Percentiles rank a stretch among this genome's conserved stretches.
Conservation (phyloP, 92 coral and sea anemone genomes). For the Blastomussa wellsi region DNA sequence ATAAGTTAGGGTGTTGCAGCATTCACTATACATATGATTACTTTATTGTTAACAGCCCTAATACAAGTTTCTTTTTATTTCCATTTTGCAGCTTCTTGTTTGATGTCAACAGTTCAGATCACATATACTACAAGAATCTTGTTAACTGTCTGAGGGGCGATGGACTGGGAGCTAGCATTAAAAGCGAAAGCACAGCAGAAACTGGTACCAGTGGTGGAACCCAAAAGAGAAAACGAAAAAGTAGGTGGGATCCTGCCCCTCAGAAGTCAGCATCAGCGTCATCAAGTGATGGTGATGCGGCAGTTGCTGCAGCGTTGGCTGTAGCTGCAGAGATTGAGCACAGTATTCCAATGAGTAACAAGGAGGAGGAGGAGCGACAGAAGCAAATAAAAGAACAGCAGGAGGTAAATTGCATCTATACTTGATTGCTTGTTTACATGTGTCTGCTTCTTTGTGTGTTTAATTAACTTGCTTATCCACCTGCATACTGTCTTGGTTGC, state of each 20-base stretch:
- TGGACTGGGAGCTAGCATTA: not conserved
- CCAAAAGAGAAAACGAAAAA: conserved; percentile 68
- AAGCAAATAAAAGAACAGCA: conserved; percentile 91
- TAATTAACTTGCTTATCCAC: too few species aligned
- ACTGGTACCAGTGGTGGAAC: conserved; percentile 17
- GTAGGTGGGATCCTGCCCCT: conserved; percentile 66
- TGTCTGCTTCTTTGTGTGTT: not conserved
- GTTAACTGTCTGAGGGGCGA: conserved; percentile 18
- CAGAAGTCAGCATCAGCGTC: conserved; percentile 37
- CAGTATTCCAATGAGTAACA: conserved; percentile 73
- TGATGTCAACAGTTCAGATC: conserved; percentile 58
- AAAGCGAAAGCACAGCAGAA: conserved; percentile 21
- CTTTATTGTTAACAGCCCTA: not conserved
- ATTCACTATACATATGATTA: too few species aligned
- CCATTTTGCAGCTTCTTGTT: conserved; percentile 42
- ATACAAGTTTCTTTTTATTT: not conserved
- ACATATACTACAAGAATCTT: conserved; percentile 55
- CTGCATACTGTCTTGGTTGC: too few species aligned
- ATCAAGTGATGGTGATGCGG: conserved; percentile 62
- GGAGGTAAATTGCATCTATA: conserved; percentile 50
- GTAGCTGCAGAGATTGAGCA: conserved; percentile 78
- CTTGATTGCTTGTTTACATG: not conserved
- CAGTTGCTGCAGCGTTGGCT: conserved; percentile 79
- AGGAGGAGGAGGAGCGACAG: conserved; percentile 85
- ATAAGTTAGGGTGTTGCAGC: not conserved